These are phyloP conservation scores for Aphelinus certus DNA, from an alignment of 1,140 invertebrate species.

Conservation along the genomic window DNA sequence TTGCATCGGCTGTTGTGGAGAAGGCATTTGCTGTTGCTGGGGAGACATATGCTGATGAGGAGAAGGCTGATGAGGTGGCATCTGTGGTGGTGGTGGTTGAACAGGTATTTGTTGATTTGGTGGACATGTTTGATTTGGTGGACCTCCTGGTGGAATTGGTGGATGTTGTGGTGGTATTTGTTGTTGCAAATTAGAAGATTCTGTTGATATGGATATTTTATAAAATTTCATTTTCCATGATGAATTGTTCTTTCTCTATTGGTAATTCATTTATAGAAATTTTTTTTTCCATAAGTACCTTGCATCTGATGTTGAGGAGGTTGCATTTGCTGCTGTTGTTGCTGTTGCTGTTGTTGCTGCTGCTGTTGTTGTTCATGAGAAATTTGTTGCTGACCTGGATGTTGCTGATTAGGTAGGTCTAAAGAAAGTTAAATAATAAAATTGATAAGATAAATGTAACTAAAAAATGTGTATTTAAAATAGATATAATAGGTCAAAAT, in stretches of 20 bases:
- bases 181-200: constrained; percentile 19
- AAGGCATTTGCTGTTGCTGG: constrained; percentile 35
- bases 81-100: too few species aligned
- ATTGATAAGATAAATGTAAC: neutral
- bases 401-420: neutral
- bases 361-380: constrained; percentile 18
- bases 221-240: too few species aligned
- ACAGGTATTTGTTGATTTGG: too few species aligned
- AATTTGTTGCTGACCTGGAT: neutral
- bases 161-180: constrained; percentile 26
- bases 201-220: too few species aligned
- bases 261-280: too few species aligned
- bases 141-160: constrained; percentile 20
- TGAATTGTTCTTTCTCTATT: too few species aligned
- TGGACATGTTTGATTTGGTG: too few species aligned
- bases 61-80: neutral
- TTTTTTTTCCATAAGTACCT: neutral
- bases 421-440: neutral
- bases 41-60: constrained; percentile 31
- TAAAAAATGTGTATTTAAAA: neutral
- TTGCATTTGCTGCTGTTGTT: too few species aligned
- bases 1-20: constrained; percentile 39
- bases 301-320: constrained; percentile 45
- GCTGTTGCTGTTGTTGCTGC: constrained; percentile 28
- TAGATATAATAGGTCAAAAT: constrained; percentile 2